These are phyloP conservation scores for Jaculus jaculus DNA, from an alignment of 2,113 vertebrate species.

Conservation along the genomic window DNA sequence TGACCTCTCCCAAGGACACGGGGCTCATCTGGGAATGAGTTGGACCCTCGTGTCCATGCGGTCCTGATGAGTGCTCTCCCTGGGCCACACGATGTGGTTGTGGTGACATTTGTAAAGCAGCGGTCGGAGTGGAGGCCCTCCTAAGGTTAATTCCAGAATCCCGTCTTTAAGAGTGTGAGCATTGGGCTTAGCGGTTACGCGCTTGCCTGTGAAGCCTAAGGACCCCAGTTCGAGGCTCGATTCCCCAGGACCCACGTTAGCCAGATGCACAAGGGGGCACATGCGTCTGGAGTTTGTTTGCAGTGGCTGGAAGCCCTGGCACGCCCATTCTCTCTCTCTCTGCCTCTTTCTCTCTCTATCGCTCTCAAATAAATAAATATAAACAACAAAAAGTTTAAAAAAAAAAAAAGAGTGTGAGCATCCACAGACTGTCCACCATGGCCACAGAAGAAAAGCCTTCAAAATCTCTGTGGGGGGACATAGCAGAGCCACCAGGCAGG, in stretches of 20 bases:
- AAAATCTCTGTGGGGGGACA: neutral
- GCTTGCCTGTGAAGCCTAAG: too few relatives aligned
- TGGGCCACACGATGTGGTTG: neutral
- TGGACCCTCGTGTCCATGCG: neutral
- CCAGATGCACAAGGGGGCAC: too few relatives aligned
- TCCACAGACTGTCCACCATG: conserved; percentile 11
- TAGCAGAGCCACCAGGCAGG: neutral
- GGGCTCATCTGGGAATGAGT: neutral
- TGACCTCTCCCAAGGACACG: neutral
- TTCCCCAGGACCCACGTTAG: too few relatives aligned
- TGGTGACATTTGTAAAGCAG: neutral
- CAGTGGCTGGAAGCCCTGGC: too few relatives aligned
- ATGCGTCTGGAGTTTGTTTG: too few relatives aligned
- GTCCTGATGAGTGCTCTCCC: neutral
- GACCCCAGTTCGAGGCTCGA: too few relatives aligned
- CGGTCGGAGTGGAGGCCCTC: neutral
- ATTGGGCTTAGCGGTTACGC: too few relatives aligned
- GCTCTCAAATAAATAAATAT: too few relatives aligned
- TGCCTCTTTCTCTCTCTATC: too few relatives aligned
- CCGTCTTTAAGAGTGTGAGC: neutral
- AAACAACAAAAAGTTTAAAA: too few relatives aligned
- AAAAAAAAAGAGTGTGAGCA: neutral
- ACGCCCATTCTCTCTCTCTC: too few relatives aligned
- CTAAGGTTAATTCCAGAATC: conserved; percentile 37
- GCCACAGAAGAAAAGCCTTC: conserved; percentile 35